Conservation (phyloP, 2,797 vertebrate genomes). For the Rhinophrynus dorsalis region DNA sequence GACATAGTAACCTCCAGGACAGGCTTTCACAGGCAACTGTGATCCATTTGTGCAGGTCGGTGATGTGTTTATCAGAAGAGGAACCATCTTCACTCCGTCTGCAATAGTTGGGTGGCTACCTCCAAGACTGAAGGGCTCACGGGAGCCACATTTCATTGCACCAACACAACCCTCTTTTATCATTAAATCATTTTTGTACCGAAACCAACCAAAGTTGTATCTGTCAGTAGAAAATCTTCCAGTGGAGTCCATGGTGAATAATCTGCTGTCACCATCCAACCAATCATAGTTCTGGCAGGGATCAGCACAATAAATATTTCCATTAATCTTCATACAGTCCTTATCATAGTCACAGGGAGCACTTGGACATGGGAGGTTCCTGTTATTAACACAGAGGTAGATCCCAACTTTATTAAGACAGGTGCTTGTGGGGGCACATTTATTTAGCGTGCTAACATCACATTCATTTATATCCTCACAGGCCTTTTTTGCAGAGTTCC, state of each 20-base stretch:
- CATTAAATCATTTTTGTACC: neutral
- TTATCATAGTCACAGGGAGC: rapidly evolving
- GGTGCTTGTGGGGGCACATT: neutral
- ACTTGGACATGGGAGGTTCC: neutral
- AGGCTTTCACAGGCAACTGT: neutral
- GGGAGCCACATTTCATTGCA: constrained; percentile 8
- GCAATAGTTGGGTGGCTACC: neutral
- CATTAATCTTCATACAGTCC: neutral
- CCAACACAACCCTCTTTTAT: neutral
- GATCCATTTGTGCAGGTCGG: neutral
- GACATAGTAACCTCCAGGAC: neutral
- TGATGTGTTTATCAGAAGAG: neutral
- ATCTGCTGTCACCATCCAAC: neutral
- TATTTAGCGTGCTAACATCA: neutral
- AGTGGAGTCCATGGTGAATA: neutral
- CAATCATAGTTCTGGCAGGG: neutral
- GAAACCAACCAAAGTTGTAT: constrained; percentile 8
- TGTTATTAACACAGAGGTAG: neutral
- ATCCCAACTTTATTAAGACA: constrained; percentile 13
- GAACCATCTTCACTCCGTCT: neutral
- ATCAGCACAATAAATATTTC: neutral
- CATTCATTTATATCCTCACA: constrained; percentile 28
- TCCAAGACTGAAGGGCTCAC: neutral
- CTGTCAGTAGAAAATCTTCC: neutral
- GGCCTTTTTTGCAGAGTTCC: neutral